These are phyloP conservation scores for Sesia apiformis DNA, from an alignment of 2,888 invertebrate genomes.

Conservation along the genomic window DNA sequence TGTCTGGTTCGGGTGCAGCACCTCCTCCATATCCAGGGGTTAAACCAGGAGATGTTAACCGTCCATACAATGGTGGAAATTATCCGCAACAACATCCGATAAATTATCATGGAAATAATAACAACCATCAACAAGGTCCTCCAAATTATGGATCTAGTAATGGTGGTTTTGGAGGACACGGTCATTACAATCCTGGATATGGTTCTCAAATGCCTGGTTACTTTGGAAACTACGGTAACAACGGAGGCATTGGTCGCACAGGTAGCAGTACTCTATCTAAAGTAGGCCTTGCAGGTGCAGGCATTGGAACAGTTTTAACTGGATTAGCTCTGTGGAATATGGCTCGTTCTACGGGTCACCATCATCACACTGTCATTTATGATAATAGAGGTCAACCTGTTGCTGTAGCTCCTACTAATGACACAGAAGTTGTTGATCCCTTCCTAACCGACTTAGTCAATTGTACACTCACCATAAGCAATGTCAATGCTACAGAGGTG, in stretches of 20 bases:
- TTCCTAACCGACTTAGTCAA: slow-evolving; percentile 58
- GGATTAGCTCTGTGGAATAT: slow-evolving; percentile 69
- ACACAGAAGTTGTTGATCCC: slow-evolving; percentile 41
- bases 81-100: slow-evolving; percentile 26
- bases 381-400: slow-evolving; percentile 64
- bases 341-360: slow-evolving; percentile 57
- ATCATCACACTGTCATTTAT: slow-evolving; percentile 61
- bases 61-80: slow-evolving; percentile 11
- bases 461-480: slow-evolving; percentile 60
- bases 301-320: slow-evolving; percentile 62
- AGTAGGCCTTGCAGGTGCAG: slow-evolving; percentile 62
- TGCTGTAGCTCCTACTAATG: slow-evolving; percentile 51
- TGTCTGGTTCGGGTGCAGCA: slow-evolving; percentile 36
- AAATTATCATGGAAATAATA: slow-evolving; percentile 31
- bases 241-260: slow-evolving; percentile 43
- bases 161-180: slow-evolving; percentile 30
- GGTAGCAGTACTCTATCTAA: slow-evolving; percentile 51
- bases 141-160: slow-evolving; percentile 39
- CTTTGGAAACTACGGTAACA: slow-evolving; percentile 49
- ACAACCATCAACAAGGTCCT: slow-evolving; percentile 48
- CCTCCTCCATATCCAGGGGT: slow-evolving; percentile 38
- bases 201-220: slow-evolving; percentile 54
- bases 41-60: slow-evolving; percentile 8
- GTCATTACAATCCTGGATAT: slow-evolving; percentile 29
- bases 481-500: slow-evolving; percentile 51